Conservation (phyloP, 1,140 invertebrate species). For the Chrysomallon squamiferum region DNA sequence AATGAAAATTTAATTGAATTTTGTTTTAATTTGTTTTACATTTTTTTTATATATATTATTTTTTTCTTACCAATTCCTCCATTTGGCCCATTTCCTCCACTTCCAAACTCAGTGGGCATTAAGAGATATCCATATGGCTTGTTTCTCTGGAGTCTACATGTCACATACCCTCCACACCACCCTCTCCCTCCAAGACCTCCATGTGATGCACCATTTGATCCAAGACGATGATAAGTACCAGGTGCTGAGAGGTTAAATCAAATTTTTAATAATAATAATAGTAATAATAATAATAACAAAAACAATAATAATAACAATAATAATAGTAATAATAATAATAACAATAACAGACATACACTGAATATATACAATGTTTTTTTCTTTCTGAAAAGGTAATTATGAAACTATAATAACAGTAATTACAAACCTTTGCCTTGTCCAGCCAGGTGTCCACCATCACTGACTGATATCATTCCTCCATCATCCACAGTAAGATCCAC, state of each 20-base stretch:
- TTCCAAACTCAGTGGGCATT: slow-evolving; percentile 33
- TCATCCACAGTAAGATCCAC: slow-evolving; percentile 45
- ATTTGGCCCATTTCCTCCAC: slow-evolving; percentile 33
- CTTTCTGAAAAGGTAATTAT: background rate
- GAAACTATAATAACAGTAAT: too few relatives aligned
- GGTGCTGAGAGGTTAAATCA: slow-evolving; percentile 19
- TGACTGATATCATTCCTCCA: slow-evolving; percentile 46
- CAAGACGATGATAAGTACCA: slow-evolving; percentile 32
- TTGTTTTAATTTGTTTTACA: too few relatives aligned
- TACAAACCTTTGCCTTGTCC: slow-evolving; percentile 36
- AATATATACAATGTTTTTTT: background rate
- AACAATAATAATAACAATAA: too few relatives aligned
- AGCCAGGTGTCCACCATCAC: slow-evolving; percentile 42
- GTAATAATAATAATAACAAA: too few relatives aligned
- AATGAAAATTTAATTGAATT: too few relatives aligned
- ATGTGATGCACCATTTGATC: slow-evolving; percentile 47
- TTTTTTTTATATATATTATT: too few relatives aligned
- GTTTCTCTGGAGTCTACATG: slow-evolving; percentile 40
- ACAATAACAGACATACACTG: too few relatives aligned
- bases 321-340: too few relatives aligned
- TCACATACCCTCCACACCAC: slow-evolving; percentile 36
- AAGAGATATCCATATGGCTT: slow-evolving; percentile 44
- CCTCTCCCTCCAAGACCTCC: slow-evolving; percentile 46
- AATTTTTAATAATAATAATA: background rate
- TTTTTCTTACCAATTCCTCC: slow-evolving; percentile 46